Conservation (phyloP, 2,888 invertebrate species). For the Melinopterus prodromus region DNA sequence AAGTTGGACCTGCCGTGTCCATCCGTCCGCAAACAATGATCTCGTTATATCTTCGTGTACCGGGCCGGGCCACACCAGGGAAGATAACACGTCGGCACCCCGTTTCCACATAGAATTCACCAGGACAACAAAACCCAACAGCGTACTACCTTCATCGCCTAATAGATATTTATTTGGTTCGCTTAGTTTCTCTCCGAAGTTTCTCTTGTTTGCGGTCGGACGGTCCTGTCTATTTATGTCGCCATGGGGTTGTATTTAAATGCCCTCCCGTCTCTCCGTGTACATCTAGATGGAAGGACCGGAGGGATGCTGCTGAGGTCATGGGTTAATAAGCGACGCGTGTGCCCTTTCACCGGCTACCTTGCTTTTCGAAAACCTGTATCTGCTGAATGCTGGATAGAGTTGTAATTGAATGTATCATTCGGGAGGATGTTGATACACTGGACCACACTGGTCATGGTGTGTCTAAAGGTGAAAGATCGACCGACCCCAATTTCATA, state of each 20-base stretch:
- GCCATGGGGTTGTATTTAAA: conserved; percentile 8
- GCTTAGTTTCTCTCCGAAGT: conserved; percentile 16
- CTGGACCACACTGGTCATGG: conserved; percentile 30
- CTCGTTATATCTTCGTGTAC: conserved; percentile 34
- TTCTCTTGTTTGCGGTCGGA: conserved; percentile 1
- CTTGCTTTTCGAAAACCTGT: conserved; percentile 11
- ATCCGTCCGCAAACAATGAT: conserved; percentile 47
- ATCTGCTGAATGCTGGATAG: conserved; percentile 22
- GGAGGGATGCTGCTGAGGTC: conserved; percentile 37
- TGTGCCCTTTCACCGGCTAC: conserved; percentile 23
- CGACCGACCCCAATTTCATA: background rate
- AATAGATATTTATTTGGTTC: conserved; percentile 5
- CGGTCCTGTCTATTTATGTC: background rate
- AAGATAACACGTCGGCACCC: conserved; percentile 10
- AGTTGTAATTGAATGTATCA: conserved; percentile 9
- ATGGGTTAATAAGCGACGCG: conserved; percentile 33
- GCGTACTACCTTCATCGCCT: background rate
- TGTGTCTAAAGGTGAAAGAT: conserved; percentile 14
- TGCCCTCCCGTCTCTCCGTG: background rate
- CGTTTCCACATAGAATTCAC: conserved; percentile 11
- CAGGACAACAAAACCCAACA: background rate
- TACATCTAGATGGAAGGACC: background rate
- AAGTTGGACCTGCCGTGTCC: conserved; percentile 44
- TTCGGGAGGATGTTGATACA: conserved; percentile 29
- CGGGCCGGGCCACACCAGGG: conserved; percentile 9